Base-by-base conservation (phyloP, 2,888 invertebrate genomes). In the Scrobipalpa costella region DNA sequence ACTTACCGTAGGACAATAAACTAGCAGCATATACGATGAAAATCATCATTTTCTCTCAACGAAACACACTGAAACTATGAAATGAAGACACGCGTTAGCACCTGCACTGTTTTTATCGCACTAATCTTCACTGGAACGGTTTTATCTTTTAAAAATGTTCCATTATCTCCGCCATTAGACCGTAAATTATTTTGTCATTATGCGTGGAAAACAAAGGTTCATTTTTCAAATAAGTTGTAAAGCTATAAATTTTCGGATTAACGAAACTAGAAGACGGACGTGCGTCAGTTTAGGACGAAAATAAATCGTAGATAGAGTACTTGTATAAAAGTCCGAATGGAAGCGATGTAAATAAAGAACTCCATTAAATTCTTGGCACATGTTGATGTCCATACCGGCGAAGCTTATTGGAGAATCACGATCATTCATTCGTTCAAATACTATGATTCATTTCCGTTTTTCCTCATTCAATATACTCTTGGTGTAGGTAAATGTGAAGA, bases 101-200 rank as follows among this genome's bases (percentile, higher is more conserved):
- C 72, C 72, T 70, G n/a, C 61, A 74, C 75, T 69, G 70, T 75
- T 77, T 77, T 80, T 85, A 85, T 85, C 83, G 69, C 67, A 85
- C 84, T 88, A 88, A 86, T 86, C 85, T 83, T 64, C 65, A 69
- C 66, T 68, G 70, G 75, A 75, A 77, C 76, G 71, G 73, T 70
- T 76, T 86, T 86, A 86, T 87, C 87, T 83, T 69, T 76, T 71
- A 68, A 75, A 61, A 76, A 69, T 71, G 67, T 71, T 67, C 69
- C 70, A 76, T 85, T 89, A 88, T 88, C 89, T 38, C 27, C 13
- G 3, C 21, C 44, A 76, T 68, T 71, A 72, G 76, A 71, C 75
- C 75, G 75, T 88, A 87, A 84, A 86, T 86, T 85, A 85, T 78
- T 83, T 80, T 76, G 79, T 78, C 76, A 73, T 78, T 77, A 73